Conservation (phyloP, 2,797 vertebrate genomes). For the Parauchenoglanis ngamensis region DNA sequence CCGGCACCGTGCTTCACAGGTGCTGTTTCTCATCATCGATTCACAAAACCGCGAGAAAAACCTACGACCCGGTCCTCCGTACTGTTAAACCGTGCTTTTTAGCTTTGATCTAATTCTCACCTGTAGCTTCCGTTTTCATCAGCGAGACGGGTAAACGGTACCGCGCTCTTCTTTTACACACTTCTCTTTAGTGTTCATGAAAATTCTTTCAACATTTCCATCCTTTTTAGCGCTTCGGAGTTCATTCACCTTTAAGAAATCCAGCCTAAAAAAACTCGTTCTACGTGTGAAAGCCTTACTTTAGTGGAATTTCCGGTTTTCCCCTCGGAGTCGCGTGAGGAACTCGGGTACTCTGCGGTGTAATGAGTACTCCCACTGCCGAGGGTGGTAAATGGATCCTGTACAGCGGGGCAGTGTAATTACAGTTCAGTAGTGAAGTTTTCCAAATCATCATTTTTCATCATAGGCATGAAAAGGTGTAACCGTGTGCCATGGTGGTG, state of each 20-base stretch:
- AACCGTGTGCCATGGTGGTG: not conserved
- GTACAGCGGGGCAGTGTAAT: conserved; percentile 15
- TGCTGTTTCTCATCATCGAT: no score
- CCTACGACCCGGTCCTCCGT: no score
- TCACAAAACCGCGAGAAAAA: not conserved
- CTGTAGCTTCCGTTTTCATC: not conserved
- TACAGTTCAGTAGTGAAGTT: conserved; percentile 1
- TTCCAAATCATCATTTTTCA: not conserved
- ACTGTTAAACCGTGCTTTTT: not conserved
- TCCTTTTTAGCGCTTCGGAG: not conserved
- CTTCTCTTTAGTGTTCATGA: not conserved
- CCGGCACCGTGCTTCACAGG: not conserved
- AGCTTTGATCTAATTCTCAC: not conserved
- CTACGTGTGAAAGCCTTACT: conserved; percentile 5
- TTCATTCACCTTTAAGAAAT: not conserved
- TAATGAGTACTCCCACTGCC: conserved; percentile 5
- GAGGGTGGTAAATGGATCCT: conserved; percentile 8
- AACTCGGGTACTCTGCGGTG: conserved; percentile 10
- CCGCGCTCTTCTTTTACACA: not conserved
- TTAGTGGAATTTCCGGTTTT: not conserved
- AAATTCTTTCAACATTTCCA: not conserved
- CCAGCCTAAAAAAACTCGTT: not conserved
- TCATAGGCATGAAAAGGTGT: not conserved
- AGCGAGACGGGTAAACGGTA: no score
- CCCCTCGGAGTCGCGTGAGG: not conserved